Evolutionary conservation across 2,113 vertebrate genomes (phyloP).

Genomic region (Cheilinus undulatus): DNA sequence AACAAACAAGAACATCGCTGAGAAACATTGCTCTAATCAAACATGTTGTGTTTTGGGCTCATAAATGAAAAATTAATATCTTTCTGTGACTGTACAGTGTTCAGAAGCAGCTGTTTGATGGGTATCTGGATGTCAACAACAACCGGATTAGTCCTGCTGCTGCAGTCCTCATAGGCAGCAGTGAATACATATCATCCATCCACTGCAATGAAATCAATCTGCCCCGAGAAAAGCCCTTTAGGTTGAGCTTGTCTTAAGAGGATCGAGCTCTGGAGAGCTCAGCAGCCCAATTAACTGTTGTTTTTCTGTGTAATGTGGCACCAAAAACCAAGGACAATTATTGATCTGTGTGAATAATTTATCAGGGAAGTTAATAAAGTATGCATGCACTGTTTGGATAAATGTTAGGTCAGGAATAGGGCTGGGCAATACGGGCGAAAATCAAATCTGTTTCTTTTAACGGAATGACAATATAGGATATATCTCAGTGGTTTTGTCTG

Average conservation of each 20-base stretch:
- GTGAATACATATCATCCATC: conserved; percentile 49
- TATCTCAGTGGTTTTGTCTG: too few relatives aligned
- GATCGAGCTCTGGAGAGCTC: conserved; percentile 59
- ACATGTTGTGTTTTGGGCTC: not conserved
- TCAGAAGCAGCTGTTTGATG: conserved; percentile 60
- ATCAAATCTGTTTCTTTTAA: too few relatives aligned
- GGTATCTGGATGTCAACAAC: conserved; percentile 70
- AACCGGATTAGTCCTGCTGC: conserved; percentile 70
- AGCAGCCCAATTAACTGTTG: conserved; percentile 37
- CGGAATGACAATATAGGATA: too few relatives aligned
- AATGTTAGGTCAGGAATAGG: not conserved
- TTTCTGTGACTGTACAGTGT: conserved; percentile 6
- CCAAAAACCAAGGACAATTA: not conserved
- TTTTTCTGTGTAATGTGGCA: conserved; percentile 3
- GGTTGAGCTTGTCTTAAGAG: conserved; percentile 62
- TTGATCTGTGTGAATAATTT: conserved; percentile 15
- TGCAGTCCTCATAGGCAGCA: conserved; percentile 22
- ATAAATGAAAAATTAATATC: not conserved
- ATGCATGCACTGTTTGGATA: fast-evolving
- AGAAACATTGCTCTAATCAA: not conserved
- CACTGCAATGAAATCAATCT: conserved; percentile 52
- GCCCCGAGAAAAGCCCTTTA: conserved; percentile 45
- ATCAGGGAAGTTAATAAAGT: not conserved
- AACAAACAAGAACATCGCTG: not conserved
- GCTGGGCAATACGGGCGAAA: too few relatives aligned